Evolutionary conservation across 2,888 invertebrate genomes (phyloP).

Genomic region (Phortica okadai): DNA sequence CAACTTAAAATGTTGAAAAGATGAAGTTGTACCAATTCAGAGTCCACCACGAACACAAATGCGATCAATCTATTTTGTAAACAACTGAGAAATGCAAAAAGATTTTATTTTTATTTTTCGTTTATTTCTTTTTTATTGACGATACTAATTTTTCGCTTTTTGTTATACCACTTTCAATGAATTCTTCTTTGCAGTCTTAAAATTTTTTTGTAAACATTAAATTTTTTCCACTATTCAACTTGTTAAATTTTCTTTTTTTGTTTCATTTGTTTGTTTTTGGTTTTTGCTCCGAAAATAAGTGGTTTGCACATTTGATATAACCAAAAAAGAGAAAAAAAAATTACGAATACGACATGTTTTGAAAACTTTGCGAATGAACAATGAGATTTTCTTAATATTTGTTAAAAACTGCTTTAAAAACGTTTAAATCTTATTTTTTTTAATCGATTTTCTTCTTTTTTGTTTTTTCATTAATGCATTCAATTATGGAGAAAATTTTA

Average conservation of each 20-base stretch:
- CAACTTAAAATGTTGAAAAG: no score
- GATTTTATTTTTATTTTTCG: slow-evolving; percentile 18
- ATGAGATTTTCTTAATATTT: slow-evolving; percentile 41
- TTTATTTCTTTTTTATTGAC: slow-evolving; percentile 54
- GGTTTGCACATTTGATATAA: slow-evolving; percentile 50
- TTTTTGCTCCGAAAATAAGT: slow-evolving; percentile 54
- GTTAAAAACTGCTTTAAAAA: slow-evolving; percentile 49
- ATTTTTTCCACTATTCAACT: slow-evolving; percentile 59
- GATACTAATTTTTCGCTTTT: slow-evolving; percentile 63
- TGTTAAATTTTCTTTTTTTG: slow-evolving; percentile 48
- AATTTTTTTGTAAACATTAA: slow-evolving; percentile 74
- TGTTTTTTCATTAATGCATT: slow-evolving; percentile 42
- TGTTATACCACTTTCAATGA: slow-evolving; percentile 73
- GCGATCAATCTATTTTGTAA: background rate
- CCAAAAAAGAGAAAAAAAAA: background rate
- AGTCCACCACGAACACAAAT: no score
- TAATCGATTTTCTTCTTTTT: slow-evolving; percentile 29
- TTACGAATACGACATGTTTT: slow-evolving; percentile 36
- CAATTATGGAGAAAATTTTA: slow-evolving; percentile 66
- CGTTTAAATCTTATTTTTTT: slow-evolving; percentile 39
- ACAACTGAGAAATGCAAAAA: background rate
- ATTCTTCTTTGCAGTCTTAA: slow-evolving; percentile 75
- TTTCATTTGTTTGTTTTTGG: slow-evolving; percentile 42
- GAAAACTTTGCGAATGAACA: slow-evolving; percentile 46
- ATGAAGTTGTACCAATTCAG: no score